Conservation (phyloP, 1,140 invertebrate genomes). For the Neodiprion lecontei region DNA sequence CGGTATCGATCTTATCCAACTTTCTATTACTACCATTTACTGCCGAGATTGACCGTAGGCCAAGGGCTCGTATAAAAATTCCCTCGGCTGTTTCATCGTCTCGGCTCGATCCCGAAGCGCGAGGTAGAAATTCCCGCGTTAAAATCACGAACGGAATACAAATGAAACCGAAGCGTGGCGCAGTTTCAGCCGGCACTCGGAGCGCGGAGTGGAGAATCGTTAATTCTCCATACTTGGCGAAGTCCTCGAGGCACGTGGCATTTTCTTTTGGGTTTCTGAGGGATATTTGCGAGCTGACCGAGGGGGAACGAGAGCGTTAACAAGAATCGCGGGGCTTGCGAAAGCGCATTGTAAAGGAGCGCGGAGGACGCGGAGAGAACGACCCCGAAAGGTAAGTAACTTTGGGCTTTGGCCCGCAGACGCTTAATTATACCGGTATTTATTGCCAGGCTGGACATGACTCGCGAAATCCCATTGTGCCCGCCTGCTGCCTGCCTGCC, state of each 20-base stretch:
- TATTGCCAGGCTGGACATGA: conserved; percentile 46
- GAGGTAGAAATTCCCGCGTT: too few relatives aligned
- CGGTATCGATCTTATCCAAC: conserved; percentile 2
- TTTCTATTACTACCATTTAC: not conserved
- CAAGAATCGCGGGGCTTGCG: conserved; percentile 6
- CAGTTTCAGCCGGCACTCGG: not conserved
- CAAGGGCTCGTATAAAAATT: too few relatives aligned
- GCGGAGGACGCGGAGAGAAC: not conserved
- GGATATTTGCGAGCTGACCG: conserved; percentile 17
- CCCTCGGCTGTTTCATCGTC: too few relatives aligned
- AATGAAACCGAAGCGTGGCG: not conserved
- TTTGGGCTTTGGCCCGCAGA: conserved; percentile 30
- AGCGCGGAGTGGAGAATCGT: too few relatives aligned
- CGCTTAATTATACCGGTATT: conserved; percentile 54
- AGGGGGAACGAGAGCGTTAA: conserved; percentile 13
- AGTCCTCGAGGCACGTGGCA: conserved; percentile 29
- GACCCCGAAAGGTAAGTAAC: not conserved
- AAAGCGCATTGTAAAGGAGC: not conserved
- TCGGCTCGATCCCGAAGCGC: too few relatives aligned
- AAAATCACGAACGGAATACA: not conserved
- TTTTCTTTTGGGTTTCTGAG: conserved; percentile 19
- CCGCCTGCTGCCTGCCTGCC: conserved; percentile 43
- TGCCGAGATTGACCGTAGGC: not conserved
- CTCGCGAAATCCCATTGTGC: conserved; percentile 50
- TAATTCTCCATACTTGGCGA: too few relatives aligned